Evolutionary conservation across 2,113 vertebrate genomes (phyloP), one percentile per base, ranked within the genome.

Genomic region (Calcarius ornatus): DNA sequence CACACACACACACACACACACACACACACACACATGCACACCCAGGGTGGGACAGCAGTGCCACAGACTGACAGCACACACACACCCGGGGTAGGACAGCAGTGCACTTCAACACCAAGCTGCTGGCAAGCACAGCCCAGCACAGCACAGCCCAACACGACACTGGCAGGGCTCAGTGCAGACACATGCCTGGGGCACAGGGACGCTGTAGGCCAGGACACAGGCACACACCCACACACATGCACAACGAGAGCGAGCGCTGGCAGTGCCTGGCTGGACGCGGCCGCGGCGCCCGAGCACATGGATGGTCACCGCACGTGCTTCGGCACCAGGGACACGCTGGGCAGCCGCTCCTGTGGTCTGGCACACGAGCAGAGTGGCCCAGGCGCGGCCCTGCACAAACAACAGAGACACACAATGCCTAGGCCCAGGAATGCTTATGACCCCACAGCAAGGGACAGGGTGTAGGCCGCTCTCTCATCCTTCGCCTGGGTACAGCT

Each of bases 391-490:
- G 84, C 82, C 86, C 84, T 70, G 75, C 81, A 91, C 81, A 87
- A 47, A 43, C 87, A 83, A 72, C 82, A 75, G 50, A 86, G 83
- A 95, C 81, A 65, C 89, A 51, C 61, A 60, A 94, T 40, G 90
- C 95, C 90, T 51, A 81, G 76, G 68, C 89, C 88, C 92, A 65
- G 90, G 92, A 93, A 94, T 82, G 65, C 90, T 92, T 54, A 93
- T 68, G 94, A 59, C 33, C 83, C 87, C 92, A 81, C 88, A 85
- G 77, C 72, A 82, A 95, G 64, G 73, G 81, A 87, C 42, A 42
- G 75, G 79, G 71, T 43, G 63, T 75, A 72, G 68, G 80, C 81
- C 15, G 76, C 78, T 86, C 84, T 95, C 84, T 95, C 56, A 27
- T 86, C 85, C 82, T 94, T 95, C 83, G 42, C 72, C 61, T 90